Evolutionary conservation across 2,113 vertebrate genomes (phyloP), one percentile per base, ranked within the genome.

Genomic region (Lepus americanus): DNA sequence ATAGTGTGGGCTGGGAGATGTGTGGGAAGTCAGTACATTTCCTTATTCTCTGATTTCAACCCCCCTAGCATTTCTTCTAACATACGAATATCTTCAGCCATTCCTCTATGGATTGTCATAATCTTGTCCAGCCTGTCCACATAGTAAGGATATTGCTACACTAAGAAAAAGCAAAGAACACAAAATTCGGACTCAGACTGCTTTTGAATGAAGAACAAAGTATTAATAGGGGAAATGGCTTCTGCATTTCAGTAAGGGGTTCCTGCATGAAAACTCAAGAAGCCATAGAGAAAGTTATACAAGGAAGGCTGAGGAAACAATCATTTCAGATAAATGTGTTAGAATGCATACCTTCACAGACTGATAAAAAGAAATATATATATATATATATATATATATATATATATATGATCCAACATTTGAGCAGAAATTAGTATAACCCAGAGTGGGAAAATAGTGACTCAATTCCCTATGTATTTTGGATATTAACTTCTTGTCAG

Each of bases 121-220:
- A 51, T 77, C 31, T 39, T 88, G 2, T 31, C 25, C 29, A 73
- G 33, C 13, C n/a, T 13, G 5, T 70, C 31, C 29, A 25, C 4
- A 22, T 20, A 73, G 11, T 87, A n/a, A 63, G 29, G 17, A 85
- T 36, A 61, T 17, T 85, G 0, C 9, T 73, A 78, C 2, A 33
- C 31, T 84, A 66, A 74, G 29, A 61, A 84, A 90, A 94, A 87
- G 3, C 29, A 72, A 85, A 82, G 25, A 88, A 29, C 53, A 79
- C 9, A 76, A 76, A 88, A 82, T 16, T 11, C 53, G 77, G 74
- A 63, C 2, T 22, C 12, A 73, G 10, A 78, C 72, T 39, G 14
- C 53, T 83, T 72, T 33, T 51, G 27, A 88, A 67, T 84, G n/a
- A 49, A 20, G 55, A 84, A 70, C 19, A 82, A 77, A 53, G 90